Evolutionary conservation across 2,888 invertebrate genomes (phyloP).

Genomic region (Metellina segmentata): DNA sequence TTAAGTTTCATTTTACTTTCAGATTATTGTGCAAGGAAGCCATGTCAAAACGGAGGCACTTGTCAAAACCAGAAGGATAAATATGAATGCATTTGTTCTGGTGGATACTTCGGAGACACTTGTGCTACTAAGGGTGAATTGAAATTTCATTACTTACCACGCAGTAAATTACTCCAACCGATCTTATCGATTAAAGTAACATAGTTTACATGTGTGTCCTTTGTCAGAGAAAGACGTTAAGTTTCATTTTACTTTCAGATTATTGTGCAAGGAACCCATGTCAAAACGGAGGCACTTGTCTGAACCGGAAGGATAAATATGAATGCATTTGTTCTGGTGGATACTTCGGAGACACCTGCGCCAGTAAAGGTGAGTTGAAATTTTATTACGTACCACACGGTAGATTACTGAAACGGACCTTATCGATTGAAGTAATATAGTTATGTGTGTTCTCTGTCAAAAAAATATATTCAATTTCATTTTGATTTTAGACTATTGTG

Average conservation of each 20-base stretch:
- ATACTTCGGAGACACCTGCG: background rate
- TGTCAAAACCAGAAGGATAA: background rate
- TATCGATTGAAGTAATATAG: background rate
- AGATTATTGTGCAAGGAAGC: background rate
- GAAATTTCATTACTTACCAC: background rate
- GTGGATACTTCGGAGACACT: background rate
- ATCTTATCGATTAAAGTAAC: no score
- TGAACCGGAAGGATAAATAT: background rate
- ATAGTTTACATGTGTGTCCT: no score
- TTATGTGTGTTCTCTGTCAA: background rate
- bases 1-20: background rate
- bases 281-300: background rate
- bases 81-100: background rate
- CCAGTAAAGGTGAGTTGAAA: background rate
- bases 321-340: background rate
- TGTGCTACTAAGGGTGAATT: background rate
- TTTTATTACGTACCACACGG: no score
- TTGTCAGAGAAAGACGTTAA: background rate
- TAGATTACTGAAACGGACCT: no score
- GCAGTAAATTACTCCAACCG: no score
- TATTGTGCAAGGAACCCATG: background rate
- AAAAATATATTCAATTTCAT: background rate
- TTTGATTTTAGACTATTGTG: background rate
- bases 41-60: slow-evolving; percentile 28
- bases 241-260: no score